Percentiles rank a stretch among this genome's conserved stretches.
Conservation (phyloP, 2,797 vertebrate genomes). For the Sarcophilus harrisii region DNA sequence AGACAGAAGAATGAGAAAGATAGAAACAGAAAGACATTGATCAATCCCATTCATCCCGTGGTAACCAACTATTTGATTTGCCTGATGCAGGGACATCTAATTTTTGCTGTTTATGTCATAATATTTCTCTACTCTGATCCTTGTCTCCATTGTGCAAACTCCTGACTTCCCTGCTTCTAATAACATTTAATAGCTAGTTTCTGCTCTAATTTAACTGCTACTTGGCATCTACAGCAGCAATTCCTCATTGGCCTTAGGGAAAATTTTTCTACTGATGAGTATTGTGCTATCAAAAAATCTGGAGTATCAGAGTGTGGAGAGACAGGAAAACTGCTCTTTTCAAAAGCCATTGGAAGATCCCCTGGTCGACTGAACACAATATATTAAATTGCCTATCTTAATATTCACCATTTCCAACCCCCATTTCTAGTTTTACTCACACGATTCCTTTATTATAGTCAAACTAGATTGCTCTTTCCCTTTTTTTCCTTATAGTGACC, state of each 20-base stretch:
- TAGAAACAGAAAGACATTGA: background rate
- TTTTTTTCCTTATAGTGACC: background rate
- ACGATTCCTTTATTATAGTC: background rate
- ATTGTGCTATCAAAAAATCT: background rate
- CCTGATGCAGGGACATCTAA: background rate
- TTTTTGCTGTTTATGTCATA: background rate
- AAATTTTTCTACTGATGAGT: background rate
- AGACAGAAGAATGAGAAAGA: background rate
- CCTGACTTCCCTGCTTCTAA: background rate
- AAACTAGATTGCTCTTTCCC: background rate
- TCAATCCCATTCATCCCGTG: background rate
- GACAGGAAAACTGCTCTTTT: background rate
- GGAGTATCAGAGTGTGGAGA: background rate
- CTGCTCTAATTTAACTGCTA: background rate
- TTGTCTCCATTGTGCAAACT: background rate
- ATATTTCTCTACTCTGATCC: background rate
- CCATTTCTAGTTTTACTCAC: background rate
- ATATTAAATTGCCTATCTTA: background rate
- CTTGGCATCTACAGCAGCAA: background rate
- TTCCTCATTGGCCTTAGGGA: background rate
- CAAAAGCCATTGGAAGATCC: background rate
- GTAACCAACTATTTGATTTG: background rate
- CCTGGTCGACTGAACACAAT: background rate
- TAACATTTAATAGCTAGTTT: background rate
- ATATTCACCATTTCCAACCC: background rate